phyloP scores from a whole-genome alignment of 1,140 invertebrate species.

The Phocides pigmalion region DNA sequence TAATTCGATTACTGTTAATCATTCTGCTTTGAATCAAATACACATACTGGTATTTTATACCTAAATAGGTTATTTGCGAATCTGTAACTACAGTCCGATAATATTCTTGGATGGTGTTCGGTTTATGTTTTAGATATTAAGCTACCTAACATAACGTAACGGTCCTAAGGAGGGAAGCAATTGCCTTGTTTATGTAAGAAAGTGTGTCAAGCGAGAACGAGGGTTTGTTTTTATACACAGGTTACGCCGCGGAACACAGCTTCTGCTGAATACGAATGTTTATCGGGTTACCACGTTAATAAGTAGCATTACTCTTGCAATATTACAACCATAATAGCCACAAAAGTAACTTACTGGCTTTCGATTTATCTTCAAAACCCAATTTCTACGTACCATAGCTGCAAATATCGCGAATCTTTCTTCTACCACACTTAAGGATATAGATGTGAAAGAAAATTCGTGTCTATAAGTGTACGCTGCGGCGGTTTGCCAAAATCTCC shows the following conservation, averaged over 20 bases:
- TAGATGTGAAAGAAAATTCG: constrained; percentile 50
- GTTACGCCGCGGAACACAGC: too few species aligned
- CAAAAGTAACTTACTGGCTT: constrained; percentile 1
- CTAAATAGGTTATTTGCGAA: too few species aligned
- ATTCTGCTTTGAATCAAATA: neutral
- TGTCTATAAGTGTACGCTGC: constrained; percentile 45
- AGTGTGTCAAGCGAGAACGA: too few species aligned
- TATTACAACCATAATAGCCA: neutral
- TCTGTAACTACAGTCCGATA: neutral
- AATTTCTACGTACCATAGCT: neutral
- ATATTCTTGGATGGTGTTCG: too few species aligned
- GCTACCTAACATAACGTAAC: too few species aligned
- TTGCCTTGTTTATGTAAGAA: too few species aligned
- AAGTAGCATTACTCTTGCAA: neutral
- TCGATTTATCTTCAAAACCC: constrained; percentile 6
- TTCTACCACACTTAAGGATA: constrained; percentile 53
- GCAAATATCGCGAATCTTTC: constrained; percentile 30
- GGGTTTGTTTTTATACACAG: too few species aligned
- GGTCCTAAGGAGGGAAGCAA: too few species aligned
- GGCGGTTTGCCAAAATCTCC: constrained; percentile 56
- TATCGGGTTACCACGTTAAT: neutral
- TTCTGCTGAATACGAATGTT: too few species aligned
- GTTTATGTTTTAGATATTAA: too few species aligned
- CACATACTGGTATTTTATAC: too few species aligned
- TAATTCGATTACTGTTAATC: neutral